These are phyloP conservation scores for Galaxea fascicularis DNA, from an alignment of 92 coral and sea anemone species.

Conservation along the genomic window DNA sequence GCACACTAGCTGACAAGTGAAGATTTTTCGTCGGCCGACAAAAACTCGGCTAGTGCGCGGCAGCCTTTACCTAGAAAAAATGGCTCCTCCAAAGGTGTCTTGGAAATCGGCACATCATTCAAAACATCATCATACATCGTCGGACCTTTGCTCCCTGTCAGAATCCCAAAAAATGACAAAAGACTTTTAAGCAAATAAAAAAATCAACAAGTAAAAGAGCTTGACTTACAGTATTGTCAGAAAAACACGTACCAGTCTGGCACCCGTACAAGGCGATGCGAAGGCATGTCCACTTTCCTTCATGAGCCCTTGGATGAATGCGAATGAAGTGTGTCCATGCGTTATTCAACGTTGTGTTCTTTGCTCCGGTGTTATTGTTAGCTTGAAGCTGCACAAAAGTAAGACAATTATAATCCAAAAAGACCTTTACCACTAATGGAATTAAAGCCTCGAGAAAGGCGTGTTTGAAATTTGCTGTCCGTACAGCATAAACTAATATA, in stretches of 20 bases:
- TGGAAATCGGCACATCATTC: not conserved
- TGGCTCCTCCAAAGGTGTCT: conserved; percentile 15
- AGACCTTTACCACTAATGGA: no score
- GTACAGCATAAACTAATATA: no score
- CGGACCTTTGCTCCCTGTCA: not conserved
- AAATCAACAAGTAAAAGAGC: not conserved
- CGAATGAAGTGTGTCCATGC: conserved; percentile 23
- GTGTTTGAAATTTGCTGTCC: no score
- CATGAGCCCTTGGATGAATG: not conserved
- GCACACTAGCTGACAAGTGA: no score
- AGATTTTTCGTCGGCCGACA: no score
- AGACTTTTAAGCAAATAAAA: not conserved
- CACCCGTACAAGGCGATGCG: conserved; percentile 34
- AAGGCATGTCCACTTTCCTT: conserved; percentile 27
- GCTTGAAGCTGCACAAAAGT: not conserved
- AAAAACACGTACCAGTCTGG: not conserved
- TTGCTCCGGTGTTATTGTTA: conserved; percentile 6
- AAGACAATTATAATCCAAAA: no score
- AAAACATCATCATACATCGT: not conserved
- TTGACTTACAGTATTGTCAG: not conserved
- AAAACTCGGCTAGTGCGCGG: no score
- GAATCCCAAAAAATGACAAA: not conserved
- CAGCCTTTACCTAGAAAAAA: conserved; percentile 21
- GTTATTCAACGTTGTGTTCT: not conserved
- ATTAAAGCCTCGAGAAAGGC: no score